These are phyloP conservation scores for Ochropleura plecta DNA, from an alignment of 2,888 invertebrate species.

Conservation along the genomic window DNA sequence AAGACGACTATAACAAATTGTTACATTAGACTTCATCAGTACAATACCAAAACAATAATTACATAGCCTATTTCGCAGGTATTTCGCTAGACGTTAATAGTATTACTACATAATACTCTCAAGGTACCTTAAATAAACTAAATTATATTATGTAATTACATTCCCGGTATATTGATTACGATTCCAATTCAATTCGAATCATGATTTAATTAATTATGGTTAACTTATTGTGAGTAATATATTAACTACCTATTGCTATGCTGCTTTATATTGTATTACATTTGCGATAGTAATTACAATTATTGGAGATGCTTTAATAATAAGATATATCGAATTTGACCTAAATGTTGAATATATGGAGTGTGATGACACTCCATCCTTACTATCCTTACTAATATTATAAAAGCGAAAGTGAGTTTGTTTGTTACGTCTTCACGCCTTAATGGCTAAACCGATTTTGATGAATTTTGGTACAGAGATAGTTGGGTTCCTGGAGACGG, in stretches of 20 bases:
- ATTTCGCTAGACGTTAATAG: conserved; percentile 15
- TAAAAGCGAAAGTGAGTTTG: too few species aligned
- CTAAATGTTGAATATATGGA: not conserved
- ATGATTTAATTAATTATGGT: conserved; percentile 33
- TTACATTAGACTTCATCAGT: not conserved
- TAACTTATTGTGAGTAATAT: conserved; percentile 19
- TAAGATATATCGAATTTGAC: not conserved
- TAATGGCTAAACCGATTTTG: too few species aligned
- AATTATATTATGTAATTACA: conserved; percentile 45
- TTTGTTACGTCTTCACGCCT: too few species aligned
- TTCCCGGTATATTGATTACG: conserved; percentile 37
- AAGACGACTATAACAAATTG: not conserved
- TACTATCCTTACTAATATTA: too few species aligned
- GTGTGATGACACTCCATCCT: too few species aligned
- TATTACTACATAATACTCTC: conserved; percentile 12
- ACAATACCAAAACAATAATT: not conserved
- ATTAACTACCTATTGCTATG: not conserved
- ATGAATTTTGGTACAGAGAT: too few species aligned
- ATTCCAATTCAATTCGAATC: conserved; percentile 35
- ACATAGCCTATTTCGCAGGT: not conserved
- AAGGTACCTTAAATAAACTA: conserved; percentile 15
- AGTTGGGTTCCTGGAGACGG: too few species aligned
- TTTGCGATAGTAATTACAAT: not conserved
- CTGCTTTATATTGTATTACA: not conserved
- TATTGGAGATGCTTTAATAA: not conserved